A percentile compares a stretch with the other conserved stretches of the same genome.
Evolutionary conservation across 2,113 vertebrate species (phyloP).

Genomic region (Elephas maximus): DNA sequence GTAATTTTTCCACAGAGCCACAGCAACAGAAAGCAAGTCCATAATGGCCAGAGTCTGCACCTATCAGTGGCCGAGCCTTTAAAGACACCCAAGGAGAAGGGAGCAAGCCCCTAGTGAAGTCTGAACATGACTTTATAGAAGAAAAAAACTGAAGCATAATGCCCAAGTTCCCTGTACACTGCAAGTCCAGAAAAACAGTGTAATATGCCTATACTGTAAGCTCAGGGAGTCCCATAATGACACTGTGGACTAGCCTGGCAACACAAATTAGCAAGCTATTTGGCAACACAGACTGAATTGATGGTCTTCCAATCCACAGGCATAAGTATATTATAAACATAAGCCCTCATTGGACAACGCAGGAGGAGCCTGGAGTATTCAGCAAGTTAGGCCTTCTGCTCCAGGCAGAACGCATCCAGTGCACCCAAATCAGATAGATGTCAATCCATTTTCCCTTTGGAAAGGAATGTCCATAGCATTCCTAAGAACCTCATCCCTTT

Average conservation of each 20-base stretch:
- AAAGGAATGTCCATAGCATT: background rate
- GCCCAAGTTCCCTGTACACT: background rate
- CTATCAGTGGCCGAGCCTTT: background rate
- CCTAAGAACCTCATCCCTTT: background rate
- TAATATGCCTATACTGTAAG: background rate
- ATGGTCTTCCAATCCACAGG: background rate
- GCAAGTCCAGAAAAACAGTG: background rate
- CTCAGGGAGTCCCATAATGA: background rate
- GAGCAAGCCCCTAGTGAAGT: background rate
- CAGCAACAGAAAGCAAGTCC: background rate
- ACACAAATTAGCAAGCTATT: constrained; percentile 47
- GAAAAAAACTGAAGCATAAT: background rate
- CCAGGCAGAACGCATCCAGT: background rate
- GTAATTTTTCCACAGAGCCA: background rate
- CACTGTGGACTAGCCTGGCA: background rate
- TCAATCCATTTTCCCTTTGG: background rate
- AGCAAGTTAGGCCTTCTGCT: constrained; percentile 9
- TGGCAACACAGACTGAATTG: background rate
- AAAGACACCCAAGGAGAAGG: background rate
- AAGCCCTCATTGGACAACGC: constrained; percentile 17
- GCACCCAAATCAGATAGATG: background rate
- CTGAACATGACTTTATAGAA: background rate
- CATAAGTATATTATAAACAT: constrained; percentile 20
- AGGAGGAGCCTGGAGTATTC: background rate
- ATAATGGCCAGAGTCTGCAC: background rate